Evolutionary conservation across 1,140 invertebrate genomes (phyloP).

Genomic region (Carcinoscorpius rotundicauda): DNA sequence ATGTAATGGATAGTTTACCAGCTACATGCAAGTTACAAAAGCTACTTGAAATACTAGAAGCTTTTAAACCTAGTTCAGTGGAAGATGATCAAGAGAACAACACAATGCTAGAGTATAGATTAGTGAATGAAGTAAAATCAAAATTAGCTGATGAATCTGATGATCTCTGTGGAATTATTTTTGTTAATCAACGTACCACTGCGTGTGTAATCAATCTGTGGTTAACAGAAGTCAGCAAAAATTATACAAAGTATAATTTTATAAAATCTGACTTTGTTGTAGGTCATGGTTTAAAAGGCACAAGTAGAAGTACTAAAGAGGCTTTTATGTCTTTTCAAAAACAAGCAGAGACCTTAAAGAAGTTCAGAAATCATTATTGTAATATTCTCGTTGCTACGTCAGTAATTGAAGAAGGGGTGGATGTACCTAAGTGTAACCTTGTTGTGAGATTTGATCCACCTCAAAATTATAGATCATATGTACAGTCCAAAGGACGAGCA

Average conservation of each 20-base stretch:
- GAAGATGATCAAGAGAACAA: neutral
- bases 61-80: neutral
- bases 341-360: slow-evolving; percentile 9
- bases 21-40: neutral
- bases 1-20: neutral
- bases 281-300: slow-evolving; percentile 14
- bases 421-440: slow-evolving; percentile 66
- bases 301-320: neutral
- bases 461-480: slow-evolving; percentile 52
- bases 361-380: slow-evolving; percentile 44
- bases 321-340: slow-evolving; percentile 12
- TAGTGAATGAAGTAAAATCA: too few species aligned
- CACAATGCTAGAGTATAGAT: neutral
- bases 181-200: slow-evolving; percentile 20
- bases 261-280: slow-evolving; percentile 19
- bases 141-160: neutral
- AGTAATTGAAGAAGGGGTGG: slow-evolving; percentile 74
- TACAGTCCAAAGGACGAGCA: slow-evolving; percentile 56
- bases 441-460: slow-evolving; percentile 62
- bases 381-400: slow-evolving; percentile 84
- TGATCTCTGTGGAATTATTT: slow-evolving; percentile 30
- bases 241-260: slow-evolving; percentile 12
- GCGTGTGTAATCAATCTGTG: slow-evolving; percentile 20
- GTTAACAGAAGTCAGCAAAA: slow-evolving; percentile 15
- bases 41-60: neutral